Evolutionary conservation across 2,797 vertebrate genomes (phyloP).

Genomic region (Propithecus deckenii): DNA sequence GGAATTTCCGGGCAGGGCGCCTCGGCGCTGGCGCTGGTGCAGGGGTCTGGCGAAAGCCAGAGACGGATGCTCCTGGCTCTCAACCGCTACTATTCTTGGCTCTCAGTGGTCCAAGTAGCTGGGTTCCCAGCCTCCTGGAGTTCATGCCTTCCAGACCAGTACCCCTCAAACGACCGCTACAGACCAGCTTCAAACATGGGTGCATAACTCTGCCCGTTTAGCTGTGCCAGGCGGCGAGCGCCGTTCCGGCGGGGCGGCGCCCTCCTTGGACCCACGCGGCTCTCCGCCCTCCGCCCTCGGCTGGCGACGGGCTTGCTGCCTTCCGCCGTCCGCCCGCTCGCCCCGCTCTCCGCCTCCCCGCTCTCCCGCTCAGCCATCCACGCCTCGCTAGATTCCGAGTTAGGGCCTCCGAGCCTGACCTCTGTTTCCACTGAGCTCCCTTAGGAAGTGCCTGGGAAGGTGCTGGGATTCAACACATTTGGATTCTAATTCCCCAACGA

Average conservation of each 20-base stretch:
- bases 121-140: not conserved
- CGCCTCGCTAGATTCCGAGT: not conserved
- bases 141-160: not conserved
- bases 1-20: slow-evolving; percentile 76
- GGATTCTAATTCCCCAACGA: not conserved
- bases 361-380: not conserved
- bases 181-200: not conserved
- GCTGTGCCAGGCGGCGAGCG: slow-evolving; percentile 22
- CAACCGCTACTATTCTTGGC: not conserved
- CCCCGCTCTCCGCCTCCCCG: not conserved
- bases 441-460: not conserved
- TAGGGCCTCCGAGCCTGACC: slow-evolving; percentile 6
- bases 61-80: not conserved
- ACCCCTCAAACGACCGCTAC: not conserved
- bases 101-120: not conserved
- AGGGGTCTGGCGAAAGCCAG: slow-evolving; percentile 1
- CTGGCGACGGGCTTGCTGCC: slow-evolving; percentile 49
- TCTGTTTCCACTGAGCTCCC: not conserved
- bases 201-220: not conserved
- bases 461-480: not conserved
- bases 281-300: slow-evolving; percentile 62
- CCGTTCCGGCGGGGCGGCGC: slow-evolving; percentile 57
- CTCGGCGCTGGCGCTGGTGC: not conserved
- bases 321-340: slow-evolving; percentile 23
- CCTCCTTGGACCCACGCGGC: slow-evolving; percentile 59